Conservation (phyloP, 2,113 vertebrate genomes). For the Hucho hucho region DNA sequence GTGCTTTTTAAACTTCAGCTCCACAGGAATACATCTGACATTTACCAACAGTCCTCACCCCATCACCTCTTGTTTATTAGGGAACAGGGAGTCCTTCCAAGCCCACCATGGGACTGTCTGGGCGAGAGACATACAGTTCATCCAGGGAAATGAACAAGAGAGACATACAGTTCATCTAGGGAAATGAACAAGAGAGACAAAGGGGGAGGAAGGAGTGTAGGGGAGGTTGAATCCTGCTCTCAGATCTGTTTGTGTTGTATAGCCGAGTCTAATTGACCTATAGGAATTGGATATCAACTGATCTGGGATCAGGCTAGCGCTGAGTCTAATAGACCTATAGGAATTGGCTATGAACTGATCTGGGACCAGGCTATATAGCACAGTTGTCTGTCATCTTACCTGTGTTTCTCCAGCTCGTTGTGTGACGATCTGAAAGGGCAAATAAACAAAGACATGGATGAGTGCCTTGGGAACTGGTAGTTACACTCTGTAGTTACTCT, state of each 20-base stretch:
- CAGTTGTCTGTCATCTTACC: slow-evolving; percentile 75
- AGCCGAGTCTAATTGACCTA: too few relatives aligned
- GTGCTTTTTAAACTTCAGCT: slow-evolving; percentile 8
- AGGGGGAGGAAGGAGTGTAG: background rate
- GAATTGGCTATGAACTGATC: background rate
- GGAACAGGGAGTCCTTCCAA: background rate
- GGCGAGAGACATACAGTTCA: too few relatives aligned
- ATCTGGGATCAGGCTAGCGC: too few relatives aligned
- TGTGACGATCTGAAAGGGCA: slow-evolving; percentile 87
- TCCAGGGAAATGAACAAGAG: too few relatives aligned
- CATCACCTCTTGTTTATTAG: background rate
- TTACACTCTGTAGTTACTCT: background rate
- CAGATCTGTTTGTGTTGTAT: too few relatives aligned
- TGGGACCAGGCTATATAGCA: background rate
- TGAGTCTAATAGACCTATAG: too few relatives aligned
- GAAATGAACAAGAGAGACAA: too few relatives aligned
- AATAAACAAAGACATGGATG: slow-evolving; percentile 39
- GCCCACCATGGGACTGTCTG: background rate
- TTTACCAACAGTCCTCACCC: slow-evolving; percentile 14
- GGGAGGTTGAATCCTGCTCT: background rate
- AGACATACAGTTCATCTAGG: too few relatives aligned
- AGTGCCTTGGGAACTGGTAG: slow-evolving; percentile 5
- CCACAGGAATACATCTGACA: slow-evolving; percentile 13
- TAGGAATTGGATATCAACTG: background rate
- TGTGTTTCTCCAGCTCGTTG: slow-evolving; percentile 98